Evolutionary conservation across 1,140 invertebrate species (phyloP), one percentile per base, ranked within the genome.

Genomic region (Ceratina japonica): DNA sequence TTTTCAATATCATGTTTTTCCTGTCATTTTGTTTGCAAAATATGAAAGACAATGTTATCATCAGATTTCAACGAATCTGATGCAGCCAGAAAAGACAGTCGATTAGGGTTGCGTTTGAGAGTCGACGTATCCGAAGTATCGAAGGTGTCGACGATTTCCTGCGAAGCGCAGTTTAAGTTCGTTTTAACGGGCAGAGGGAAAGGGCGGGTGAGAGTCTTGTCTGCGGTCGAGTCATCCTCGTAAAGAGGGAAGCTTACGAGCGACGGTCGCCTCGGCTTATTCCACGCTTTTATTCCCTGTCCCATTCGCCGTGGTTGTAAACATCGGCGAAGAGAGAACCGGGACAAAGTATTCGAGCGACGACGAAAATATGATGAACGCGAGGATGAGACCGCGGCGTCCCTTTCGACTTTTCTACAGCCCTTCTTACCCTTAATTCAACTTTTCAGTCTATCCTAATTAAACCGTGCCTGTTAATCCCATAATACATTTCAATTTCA

Each of bases 221-320:
- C 91, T 92, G 91, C 90, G 91, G 91, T 92, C 90, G 89, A 91
- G 89, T 91, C 91, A 91, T 92, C 88, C 90, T 92, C 92, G 88
- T 92, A 92, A 92, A 92, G 90, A 92, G 86, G 87, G 69, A 89
- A 92, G 91, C 91, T 92, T 92, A 92, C 84, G 92, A 92, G 91
- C 88, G 85, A 90, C 85, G 81, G 82, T 82, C 83, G 87, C 85
- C 89, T 87, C 82, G 83, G 82, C 89, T 88, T 88, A 88, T 89
- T 88, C 85, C 90, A 84, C 85, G 88, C 87, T 88, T 91, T 90
- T 89, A 91, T 88, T 88, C 81, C 37, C 79, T 80, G 59, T 63
- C 83, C 87, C 87, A 91, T 90, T 91, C 81, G 75, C 24, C 78
- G 70, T 59, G 84, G 82, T 81, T 86, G 89, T 90, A 88, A 90